phyloP scores from a whole-genome alignment of 2,113 vertebrate species.

The Oceanites oceanicus region DNA sequence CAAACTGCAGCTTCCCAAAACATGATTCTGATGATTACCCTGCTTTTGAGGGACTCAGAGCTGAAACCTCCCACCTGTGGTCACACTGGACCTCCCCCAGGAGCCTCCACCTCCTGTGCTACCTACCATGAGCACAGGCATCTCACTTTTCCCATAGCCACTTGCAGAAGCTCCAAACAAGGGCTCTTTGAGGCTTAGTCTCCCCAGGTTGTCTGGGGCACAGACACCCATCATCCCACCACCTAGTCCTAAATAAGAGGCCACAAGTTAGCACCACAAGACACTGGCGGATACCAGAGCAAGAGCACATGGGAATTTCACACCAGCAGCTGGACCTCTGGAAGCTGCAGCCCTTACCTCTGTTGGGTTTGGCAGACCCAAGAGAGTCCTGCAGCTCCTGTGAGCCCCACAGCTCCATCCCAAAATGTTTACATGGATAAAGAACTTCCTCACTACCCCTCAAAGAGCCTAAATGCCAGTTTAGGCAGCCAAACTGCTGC shows the following conservation, averaged over 20 bases:
- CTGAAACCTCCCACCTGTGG: not conserved
- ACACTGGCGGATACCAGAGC: not conserved
- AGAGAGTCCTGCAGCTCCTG: not conserved
- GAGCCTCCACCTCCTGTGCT: not conserved
- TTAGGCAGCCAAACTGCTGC: not conserved
- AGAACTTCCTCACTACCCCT: not conserved
- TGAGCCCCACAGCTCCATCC: not conserved
- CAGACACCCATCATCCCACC: not conserved
- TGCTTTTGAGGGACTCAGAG: not conserved
- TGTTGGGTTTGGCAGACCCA: not conserved
- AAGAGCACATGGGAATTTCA: not conserved
- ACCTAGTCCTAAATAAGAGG: not conserved
- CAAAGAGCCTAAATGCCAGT: not conserved
- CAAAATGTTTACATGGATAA: not conserved
- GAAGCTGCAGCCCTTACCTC: not conserved
- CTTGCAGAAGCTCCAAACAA: not conserved
- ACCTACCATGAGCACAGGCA: not conserved
- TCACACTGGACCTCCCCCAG: not conserved
- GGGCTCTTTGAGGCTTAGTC: not conserved
- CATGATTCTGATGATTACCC: fast-evolving
- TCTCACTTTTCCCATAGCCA: not conserved
- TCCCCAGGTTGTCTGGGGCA: not conserved
- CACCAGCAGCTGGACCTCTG: not conserved
- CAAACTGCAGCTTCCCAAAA: not conserved
- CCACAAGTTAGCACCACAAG: not conserved